Conservation (phyloP, 2,797 vertebrate species). For the Podarcis siculus region DNA sequence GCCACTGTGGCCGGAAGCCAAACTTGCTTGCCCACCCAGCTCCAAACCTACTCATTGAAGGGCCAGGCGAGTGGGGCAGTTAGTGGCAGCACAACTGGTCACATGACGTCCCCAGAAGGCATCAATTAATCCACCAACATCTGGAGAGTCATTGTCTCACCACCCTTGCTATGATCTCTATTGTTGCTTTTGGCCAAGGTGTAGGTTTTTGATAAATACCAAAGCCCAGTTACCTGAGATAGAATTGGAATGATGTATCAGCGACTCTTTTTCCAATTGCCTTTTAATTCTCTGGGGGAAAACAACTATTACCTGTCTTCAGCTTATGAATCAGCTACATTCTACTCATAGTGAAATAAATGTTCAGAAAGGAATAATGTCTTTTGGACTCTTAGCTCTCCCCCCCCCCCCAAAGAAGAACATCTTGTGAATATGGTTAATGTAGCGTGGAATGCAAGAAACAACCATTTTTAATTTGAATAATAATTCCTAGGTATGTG, state of each 20-base stretch:
- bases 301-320: background rate
- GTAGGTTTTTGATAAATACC: background rate
- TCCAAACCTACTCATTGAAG: too few species aligned
- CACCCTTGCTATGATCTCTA: too few species aligned
- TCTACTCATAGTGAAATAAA: background rate
- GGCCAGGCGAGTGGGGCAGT: too few species aligned
- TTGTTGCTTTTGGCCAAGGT: too few species aligned
- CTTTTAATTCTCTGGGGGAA: background rate
- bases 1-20: too few species aligned
- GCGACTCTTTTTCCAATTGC: background rate
- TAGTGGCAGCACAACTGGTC: too few species aligned
- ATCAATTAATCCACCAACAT: too few species aligned
- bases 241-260: background rate
- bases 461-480: conserved; percentile 31
- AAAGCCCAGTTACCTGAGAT: background rate
- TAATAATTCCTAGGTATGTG: conserved; percentile 20
- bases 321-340: background rate
- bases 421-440: conserved; percentile 26
- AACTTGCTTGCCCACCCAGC: too few species aligned
- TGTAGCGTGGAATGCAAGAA: conserved; percentile 23
- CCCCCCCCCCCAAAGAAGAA: background rate
- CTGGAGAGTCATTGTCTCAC: too few species aligned
- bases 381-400: conserved; percentile 12
- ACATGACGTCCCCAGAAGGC: too few species aligned
- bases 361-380: conserved; percentile 1